Evolutionary conservation across 2,888 invertebrate genomes (phyloP).

Genomic region (Gymnoscelis rufifasciata): DNA sequence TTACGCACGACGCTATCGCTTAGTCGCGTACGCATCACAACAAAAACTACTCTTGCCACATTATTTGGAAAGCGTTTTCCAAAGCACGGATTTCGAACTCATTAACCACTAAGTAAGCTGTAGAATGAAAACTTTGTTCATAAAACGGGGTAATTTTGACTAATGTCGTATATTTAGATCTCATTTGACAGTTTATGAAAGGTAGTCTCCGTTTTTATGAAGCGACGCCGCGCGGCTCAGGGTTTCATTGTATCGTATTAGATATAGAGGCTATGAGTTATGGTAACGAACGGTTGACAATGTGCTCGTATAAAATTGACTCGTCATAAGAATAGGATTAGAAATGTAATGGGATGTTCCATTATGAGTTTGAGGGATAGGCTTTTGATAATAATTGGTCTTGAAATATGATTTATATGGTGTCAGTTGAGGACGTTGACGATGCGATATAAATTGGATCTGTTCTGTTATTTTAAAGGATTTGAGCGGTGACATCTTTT

Average conservation of each 20-base stretch:
- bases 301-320: slow-evolving; percentile 67
- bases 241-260: slow-evolving; percentile 54
- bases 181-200: slow-evolving; percentile 44
- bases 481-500: slow-evolving; percentile 49
- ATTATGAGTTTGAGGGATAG: slow-evolving; percentile 58
- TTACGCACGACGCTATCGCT: slow-evolving; percentile 70
- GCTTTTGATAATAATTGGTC: slow-evolving; percentile 67
- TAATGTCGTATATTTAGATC: slow-evolving; percentile 65
- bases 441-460: slow-evolving; percentile 45
- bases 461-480: slow-evolving; percentile 41
- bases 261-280: slow-evolving; percentile 66
- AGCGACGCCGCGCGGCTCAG: slow-evolving; percentile 41
- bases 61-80: slow-evolving; percentile 31
- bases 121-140: slow-evolving; percentile 34
- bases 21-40: slow-evolving; percentile 38
- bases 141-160: slow-evolving; percentile 49
- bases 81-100: slow-evolving; percentile 18
- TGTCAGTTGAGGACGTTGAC: slow-evolving; percentile 47
- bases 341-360: slow-evolving; percentile 54
- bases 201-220: slow-evolving; percentile 57
- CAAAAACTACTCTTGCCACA: slow-evolving; percentile 28
- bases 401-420: slow-evolving; percentile 68
- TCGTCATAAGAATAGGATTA: slow-evolving; percentile 68
- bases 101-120: slow-evolving; percentile 3
- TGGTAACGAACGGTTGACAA: slow-evolving; percentile 62